A percentile compares a stretch with the other conserved stretches of the same genome.
Conservation (phyloP, 2,797 vertebrate species). For the Xiphorhynchus erythropygius region DNA sequence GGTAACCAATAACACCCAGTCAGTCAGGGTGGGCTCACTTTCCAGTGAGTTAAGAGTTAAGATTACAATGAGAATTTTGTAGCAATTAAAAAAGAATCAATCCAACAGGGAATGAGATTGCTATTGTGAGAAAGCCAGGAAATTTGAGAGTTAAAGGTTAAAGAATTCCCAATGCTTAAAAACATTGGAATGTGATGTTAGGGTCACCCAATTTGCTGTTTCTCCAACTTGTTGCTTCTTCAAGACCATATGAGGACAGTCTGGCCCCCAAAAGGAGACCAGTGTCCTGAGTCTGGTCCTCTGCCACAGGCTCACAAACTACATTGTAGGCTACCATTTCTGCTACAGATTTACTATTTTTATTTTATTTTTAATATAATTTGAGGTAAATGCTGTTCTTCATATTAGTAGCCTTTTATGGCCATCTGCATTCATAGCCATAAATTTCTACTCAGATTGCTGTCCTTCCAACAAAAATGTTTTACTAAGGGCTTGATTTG, state of each 20-base stretch:
- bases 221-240: neutral
- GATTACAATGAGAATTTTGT: neutral
- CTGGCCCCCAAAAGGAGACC: neutral
- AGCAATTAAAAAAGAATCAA: neutral
- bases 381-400: conserved; percentile 30
- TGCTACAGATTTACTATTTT: neutral
- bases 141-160: neutral
- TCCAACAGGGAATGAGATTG: neutral
- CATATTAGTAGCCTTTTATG: conserved; percentile 8
- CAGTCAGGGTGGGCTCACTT: accelerated
- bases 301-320: neutral
- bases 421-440: neutral
- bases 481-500: conserved; percentile 17
- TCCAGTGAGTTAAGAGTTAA: neutral
- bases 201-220: neutral
- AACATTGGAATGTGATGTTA: neutral
- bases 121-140: neutral
- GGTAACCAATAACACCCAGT: neutral
- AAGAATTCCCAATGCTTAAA: neutral
- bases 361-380: neutral
- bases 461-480: conserved; percentile 60
- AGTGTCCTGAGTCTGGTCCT: neutral
- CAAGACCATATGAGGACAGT: neutral
- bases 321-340: neutral
- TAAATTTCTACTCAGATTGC: conserved; percentile 1